Percentiles rank a stretch among this genome's conserved stretches.
phyloP scores from a whole-genome alignment of 2,113 vertebrate genomes.

The Aleadryas rufinucha region DNA sequence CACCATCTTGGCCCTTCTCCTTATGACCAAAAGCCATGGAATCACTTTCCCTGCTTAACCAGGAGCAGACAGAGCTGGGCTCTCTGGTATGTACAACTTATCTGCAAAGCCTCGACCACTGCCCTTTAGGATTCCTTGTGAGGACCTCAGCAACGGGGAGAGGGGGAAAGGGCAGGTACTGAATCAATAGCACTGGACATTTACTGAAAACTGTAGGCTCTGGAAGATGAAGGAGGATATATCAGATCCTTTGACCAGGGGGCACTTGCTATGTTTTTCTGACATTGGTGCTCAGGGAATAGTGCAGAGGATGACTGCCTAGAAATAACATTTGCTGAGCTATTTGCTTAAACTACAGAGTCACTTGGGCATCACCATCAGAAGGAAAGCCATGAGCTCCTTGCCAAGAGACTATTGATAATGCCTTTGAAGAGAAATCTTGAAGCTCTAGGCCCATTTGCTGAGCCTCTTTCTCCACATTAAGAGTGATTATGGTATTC shows the following conservation, averaged over 20 bases:
- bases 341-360: slow-evolving; percentile 34
- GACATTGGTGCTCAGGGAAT: not conserved
- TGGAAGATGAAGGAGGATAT: not conserved
- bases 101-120: not conserved
- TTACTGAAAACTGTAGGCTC: not conserved
- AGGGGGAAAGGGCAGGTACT: not conserved
- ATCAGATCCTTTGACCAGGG: not conserved
- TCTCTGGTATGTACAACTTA: not conserved
- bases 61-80: not conserved
- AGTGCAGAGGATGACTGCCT: not conserved
- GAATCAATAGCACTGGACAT: not conserved
- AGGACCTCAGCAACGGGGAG: not conserved
- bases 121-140: not conserved
- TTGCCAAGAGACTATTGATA: slow-evolving; percentile 14
- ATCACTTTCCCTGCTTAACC: not conserved
- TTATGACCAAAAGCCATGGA: slow-evolving; percentile 17
- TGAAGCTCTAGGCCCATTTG: not conserved
- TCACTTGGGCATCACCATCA: slow-evolving; percentile 23
- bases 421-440: not conserved
- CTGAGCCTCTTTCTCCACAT: not conserved
- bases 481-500: slow-evolving; percentile 8
- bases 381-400: slow-evolving; percentile 12
- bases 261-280: not conserved
- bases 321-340: slow-evolving; percentile 17
- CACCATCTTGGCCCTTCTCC: not conserved